Evolutionary conservation across 2,797 vertebrate genomes (phyloP), one percentile per base, ranked within the genome.

Genomic region (Pangasius sanitwongsei): DNA sequence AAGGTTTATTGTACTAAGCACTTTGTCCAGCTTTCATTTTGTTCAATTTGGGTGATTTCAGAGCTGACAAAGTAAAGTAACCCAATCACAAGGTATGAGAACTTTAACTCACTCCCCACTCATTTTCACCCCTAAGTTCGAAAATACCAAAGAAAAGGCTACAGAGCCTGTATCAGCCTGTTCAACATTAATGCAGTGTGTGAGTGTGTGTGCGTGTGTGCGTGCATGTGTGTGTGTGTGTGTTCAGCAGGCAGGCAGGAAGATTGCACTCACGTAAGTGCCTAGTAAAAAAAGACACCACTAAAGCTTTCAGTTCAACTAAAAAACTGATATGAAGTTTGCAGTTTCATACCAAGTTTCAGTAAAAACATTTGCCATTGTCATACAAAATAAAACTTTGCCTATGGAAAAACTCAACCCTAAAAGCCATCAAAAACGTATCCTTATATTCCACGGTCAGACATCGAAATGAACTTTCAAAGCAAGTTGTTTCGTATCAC

Each of bases 101-200:
- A 85, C 55, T 77, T 74, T n/a, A 50, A 87, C 70, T 88, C 57
- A 25, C 70, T 65, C 31, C 34, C n/a, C 31, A 15, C 34, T 86
- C 74, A 86, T 25, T 85, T 53, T 87, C 61, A n/a, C 83, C 84
- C 28, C 50, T 34, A 12, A 20, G 48, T 31, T 65, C 16, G 75
- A 63, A 87, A 89, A n/a, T 31, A 88, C 74, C 81, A 87, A 81
- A 85, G 84, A 90, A 83, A 65, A 31, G 3, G n/a, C 67, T 89
- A 85, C 69, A 87, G 67, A 65, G 86, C 59, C 67, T 89, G 63
- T 84, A 86, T 84, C 53, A 31, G 7, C 59, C 83, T 90, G 86
- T 89, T 67, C 87, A 89, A 72, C 3, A 88, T 90, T 88, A 87
- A 82, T 67, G n/a, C 44, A 72, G 31, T 59, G 20, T 86, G n/a